Evolutionary conservation across 2,888 invertebrate genomes (phyloP).

Genomic region (Synergus gifuensis): DNA sequence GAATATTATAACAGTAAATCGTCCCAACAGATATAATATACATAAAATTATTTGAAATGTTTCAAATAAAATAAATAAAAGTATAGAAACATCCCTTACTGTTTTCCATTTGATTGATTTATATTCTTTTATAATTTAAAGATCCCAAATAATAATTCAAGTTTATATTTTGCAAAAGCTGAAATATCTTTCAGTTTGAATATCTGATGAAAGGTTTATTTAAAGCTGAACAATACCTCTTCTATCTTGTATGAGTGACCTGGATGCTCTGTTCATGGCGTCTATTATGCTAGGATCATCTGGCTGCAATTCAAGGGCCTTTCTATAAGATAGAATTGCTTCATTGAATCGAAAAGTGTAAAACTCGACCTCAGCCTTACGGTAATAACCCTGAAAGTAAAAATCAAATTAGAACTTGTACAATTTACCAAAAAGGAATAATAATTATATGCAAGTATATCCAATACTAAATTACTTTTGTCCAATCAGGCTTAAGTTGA

Average conservation of each 20-base stretch:
- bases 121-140: too few relatives aligned
- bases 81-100: too few relatives aligned
- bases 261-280: slow-evolving; percentile 82
- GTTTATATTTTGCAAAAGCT: neutral
- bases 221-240: slow-evolving; percentile 79
- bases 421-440: too few relatives aligned
- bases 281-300: slow-evolving; percentile 83
- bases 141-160: neutral
- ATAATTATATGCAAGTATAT: too few relatives aligned
- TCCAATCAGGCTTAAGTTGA: slow-evolving; percentile 86
- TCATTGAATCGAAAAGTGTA: slow-evolving; percentile 84
- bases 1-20: too few relatives aligned
- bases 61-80: too few relatives aligned
- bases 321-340: slow-evolving; percentile 84
- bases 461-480: slow-evolving; percentile 81
- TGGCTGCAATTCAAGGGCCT: slow-evolving; percentile 84
- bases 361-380: slow-evolving; percentile 86
- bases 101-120: too few relatives aligned
- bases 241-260: slow-evolving; percentile 81
- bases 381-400: slow-evolving; percentile 83
- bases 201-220: neutral
- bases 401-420: neutral
- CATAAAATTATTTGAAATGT: too few relatives aligned
- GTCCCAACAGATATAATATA: too few relatives aligned
- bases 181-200: neutral